phyloP scores from a whole-genome alignment of 2,888 invertebrate species.

The Drosophila ustulata region DNA sequence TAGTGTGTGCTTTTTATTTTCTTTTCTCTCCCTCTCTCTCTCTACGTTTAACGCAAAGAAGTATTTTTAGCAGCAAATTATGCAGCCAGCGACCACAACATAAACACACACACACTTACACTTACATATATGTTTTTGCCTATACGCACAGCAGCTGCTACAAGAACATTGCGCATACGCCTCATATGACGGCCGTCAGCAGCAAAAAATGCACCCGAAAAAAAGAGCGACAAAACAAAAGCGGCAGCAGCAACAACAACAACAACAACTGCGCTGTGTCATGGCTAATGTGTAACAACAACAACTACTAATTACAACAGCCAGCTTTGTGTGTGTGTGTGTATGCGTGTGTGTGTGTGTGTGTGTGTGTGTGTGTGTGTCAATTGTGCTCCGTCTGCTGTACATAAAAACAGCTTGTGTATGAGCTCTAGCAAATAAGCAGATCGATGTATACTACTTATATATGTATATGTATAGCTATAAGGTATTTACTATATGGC shows the following conservation, averaged over 20 bases:
- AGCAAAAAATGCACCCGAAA: conserved; percentile 46
- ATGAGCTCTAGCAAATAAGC: conserved; percentile 8
- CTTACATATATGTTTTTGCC: conserved; percentile 34
- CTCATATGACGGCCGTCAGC: conserved; percentile 54
- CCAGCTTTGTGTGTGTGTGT: conserved; percentile 5
- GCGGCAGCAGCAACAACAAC: conserved; percentile 8
- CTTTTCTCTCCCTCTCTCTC: background rate
- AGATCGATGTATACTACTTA: conserved; percentile 14
- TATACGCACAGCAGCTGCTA: conserved; percentile 44
- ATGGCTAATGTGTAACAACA: conserved; percentile 51
- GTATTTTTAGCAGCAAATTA: conserved; percentile 72
- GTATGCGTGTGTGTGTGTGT: conserved; percentile 4
- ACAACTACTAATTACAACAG: conserved; percentile 35
- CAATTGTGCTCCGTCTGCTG: conserved; percentile 28
- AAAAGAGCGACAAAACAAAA: conserved; percentile 9
- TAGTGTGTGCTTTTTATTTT: conserved; percentile 11
- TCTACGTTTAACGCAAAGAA: conserved; percentile 54
- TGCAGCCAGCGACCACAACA: conserved; percentile 48
- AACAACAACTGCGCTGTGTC: conserved; percentile 10
- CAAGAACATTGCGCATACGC: conserved; percentile 58
- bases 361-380: conserved; percentile 28
- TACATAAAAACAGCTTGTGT: conserved; percentile 12
- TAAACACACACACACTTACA: conserved; percentile 30
- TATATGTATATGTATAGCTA: background rate
- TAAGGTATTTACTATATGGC: conserved; percentile 11